Percentiles rank a stretch among this genome's conserved stretches.
Evolutionary conservation across 2,113 vertebrate species (phyloP).

Genomic region (Pygoscelis antarcticus): DNA sequence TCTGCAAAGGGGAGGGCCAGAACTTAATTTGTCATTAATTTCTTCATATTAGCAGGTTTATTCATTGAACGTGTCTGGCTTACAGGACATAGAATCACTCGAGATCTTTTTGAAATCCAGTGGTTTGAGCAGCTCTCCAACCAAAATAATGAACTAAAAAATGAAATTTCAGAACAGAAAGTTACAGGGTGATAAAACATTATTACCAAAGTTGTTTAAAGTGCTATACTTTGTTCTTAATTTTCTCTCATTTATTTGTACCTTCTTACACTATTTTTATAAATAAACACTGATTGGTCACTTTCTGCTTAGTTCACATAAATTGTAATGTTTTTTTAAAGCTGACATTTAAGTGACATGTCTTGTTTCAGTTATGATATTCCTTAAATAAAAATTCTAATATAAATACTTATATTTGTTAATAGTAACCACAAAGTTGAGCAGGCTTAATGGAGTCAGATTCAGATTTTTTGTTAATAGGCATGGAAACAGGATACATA

Average conservation of each 20-base stretch:
- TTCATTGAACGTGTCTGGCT: neutral
- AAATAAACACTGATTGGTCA: neutral
- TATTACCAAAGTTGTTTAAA: neutral
- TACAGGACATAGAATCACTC: neutral
- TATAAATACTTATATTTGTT: neutral
- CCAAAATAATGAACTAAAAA: neutral
- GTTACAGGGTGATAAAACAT: neutral
- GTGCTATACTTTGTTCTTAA: neutral
- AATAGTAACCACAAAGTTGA: neutral
- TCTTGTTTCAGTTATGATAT: neutral
- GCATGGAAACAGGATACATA: neutral
- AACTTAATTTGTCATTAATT: neutral
- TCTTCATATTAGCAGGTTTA: neutral
- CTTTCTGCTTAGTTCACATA: neutral
- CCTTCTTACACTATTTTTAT: neutral
- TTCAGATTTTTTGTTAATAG: neutral
- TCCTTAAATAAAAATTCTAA: neutral
- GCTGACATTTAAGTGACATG: neutral
- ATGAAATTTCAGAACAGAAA: neutral
- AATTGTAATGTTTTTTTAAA: neutral
- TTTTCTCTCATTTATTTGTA: neutral
- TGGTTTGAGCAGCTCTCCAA: neutral
- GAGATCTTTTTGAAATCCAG: neutral
- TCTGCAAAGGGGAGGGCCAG: neutral
- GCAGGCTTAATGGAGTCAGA: neutral